A percentile compares a stretch with the other conserved stretches of the same genome.
Conservation (phyloP, 2,113 vertebrate species). For the Mustela nigripes region DNA sequence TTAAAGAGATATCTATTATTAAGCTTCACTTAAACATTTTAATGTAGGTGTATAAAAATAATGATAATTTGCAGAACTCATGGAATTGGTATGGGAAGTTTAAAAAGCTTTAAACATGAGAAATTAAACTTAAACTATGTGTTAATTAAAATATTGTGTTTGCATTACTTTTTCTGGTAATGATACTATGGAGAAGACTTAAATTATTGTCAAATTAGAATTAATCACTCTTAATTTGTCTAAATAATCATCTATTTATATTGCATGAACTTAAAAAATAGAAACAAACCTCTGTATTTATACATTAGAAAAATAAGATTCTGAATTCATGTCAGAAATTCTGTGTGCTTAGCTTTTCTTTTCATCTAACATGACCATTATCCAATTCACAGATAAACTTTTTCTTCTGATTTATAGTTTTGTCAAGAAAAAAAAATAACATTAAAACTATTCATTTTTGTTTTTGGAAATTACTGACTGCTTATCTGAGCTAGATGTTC, state of each 20-base stretch:
- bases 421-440: neutral
- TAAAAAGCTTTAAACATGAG: constrained; percentile 25
- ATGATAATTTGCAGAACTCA: neutral
- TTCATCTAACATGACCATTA: neutral
- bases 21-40: constrained; percentile 8
- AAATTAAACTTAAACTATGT: constrained; percentile 2
- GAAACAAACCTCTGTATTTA: constrained; percentile 34
- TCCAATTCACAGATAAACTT: neutral
- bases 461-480: neutral
- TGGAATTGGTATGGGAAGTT: neutral
- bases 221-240: constrained; percentile 1
- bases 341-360: neutral
- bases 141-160: neutral
- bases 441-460: neutral
- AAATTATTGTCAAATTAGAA: constrained; percentile 10
- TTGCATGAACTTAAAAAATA: neutral
- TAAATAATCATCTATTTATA: constrained; percentile 23
- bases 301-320: constrained; percentile 26
- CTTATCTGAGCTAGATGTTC: constrained; percentile 32
- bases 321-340: neutral
- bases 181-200: neutral
- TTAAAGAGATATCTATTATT: neutral
- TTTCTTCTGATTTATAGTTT: constrained; percentile 58
- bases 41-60: neutral
- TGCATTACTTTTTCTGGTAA: neutral